These are phyloP conservation scores for Troides helena DNA, from an alignment of 2,888 invertebrate species.

Conservation along the genomic window DNA sequence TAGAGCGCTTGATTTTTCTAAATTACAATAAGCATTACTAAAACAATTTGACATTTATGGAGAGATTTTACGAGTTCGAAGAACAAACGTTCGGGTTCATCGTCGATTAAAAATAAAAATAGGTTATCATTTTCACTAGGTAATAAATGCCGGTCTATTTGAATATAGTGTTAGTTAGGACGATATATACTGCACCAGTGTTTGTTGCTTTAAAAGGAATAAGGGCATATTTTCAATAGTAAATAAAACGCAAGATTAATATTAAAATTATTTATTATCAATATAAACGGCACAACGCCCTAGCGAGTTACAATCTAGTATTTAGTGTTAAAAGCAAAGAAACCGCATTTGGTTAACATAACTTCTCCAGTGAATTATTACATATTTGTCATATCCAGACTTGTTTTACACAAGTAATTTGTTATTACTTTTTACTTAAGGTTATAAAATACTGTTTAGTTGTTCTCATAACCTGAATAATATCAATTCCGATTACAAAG, in stretches of 20 bases:
- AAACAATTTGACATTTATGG: too few relatives aligned
- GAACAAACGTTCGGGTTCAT: too few relatives aligned
- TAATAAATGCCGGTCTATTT: too few relatives aligned
- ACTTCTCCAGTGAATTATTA: slow-evolving; percentile 29
- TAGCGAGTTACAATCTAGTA: slow-evolving; percentile 48
- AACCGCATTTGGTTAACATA: slow-evolving; percentile 47
- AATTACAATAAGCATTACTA: too few relatives aligned
- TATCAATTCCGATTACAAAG: too few relatives aligned
- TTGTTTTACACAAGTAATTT: not conserved
- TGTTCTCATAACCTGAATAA: slow-evolving; percentile 10
- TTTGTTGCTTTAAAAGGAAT: too few relatives aligned
- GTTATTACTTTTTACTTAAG: not conserved
- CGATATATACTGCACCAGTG: too few relatives aligned
- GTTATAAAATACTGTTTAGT: slow-evolving; percentile 13
- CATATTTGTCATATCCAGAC: slow-evolving; percentile 9
- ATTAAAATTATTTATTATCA: slow-evolving; percentile 55
- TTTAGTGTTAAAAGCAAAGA: slow-evolving; percentile 61
- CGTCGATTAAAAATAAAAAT: too few relatives aligned
- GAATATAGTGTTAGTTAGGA: too few relatives aligned
- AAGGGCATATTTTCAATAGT: not conserved
- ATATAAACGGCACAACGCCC: slow-evolving; percentile 49
- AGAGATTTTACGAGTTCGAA: too few relatives aligned
- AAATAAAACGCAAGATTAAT: slow-evolving; percentile 33
- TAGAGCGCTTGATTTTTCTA: too few relatives aligned
- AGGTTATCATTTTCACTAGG: too few relatives aligned